Evolutionary conservation across 1,140 invertebrate genomes (phyloP).

Genomic region (Nylanderia fulva): DNA sequence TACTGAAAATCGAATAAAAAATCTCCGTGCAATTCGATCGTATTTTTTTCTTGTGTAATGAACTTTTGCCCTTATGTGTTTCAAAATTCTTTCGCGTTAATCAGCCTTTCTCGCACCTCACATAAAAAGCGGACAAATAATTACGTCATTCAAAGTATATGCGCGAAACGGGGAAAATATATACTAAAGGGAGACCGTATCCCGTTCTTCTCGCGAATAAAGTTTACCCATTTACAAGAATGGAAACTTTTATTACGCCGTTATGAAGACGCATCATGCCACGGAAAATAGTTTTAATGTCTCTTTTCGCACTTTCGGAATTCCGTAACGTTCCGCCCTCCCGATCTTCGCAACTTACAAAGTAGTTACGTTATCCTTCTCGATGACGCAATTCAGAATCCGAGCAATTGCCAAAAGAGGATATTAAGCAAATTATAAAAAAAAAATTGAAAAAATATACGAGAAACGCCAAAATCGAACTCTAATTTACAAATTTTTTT

Average conservation of each 20-base stretch:
- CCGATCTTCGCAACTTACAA: constrained; percentile 11
- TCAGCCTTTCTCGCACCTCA: constrained; percentile 3
- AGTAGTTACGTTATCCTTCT: background rate
- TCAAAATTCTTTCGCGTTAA: constrained; percentile 38
- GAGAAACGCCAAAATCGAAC: no score
- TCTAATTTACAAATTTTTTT: no score
- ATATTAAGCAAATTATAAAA: background rate
- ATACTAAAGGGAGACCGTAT: background rate
- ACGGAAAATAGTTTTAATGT: constrained; percentile 67
- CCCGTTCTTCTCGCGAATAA: constrained; percentile 37
- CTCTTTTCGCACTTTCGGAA: constrained; percentile 41
- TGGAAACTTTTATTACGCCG: constrained; percentile 69
- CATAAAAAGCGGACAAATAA: constrained; percentile 44
- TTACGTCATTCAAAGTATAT: constrained; percentile 27
- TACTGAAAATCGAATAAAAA: background rate
- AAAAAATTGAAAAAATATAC: background rate
- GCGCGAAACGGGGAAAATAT: constrained; percentile 21
- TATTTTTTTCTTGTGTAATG: background rate
- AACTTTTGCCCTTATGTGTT: constrained; percentile 23
- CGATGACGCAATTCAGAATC: background rate
- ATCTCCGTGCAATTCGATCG: background rate
- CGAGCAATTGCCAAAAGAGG: background rate
- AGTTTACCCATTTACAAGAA: constrained; percentile 69
- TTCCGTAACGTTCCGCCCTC: constrained; percentile 7
- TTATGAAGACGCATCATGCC: constrained; percentile 62